A percentile compares a stretch with the other conserved stretches of the same genome.
These are phyloP conservation scores for Drosophila obscura DNA, from an alignment of 1,140 invertebrate genomes.

Conservation along the genomic window DNA sequence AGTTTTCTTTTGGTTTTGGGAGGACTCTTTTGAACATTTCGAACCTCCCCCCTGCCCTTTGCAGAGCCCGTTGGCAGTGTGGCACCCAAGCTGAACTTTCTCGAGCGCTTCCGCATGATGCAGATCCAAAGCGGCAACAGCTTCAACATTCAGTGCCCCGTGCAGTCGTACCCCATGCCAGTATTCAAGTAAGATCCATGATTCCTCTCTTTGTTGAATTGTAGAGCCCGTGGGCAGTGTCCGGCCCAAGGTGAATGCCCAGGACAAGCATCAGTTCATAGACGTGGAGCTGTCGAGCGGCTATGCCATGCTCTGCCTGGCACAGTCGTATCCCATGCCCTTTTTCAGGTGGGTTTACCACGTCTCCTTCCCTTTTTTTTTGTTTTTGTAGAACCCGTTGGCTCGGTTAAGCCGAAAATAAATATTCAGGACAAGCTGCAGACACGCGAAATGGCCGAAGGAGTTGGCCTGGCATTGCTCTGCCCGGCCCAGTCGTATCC, in stretches of 20 bases:
- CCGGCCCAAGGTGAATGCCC: conserved; percentile 87
- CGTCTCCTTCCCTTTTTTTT: conserved; percentile 16
- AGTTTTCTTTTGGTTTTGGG: not conserved
- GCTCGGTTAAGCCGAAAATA: conserved; percentile 89
- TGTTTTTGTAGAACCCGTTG: conserved; percentile 87
- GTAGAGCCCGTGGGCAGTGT: conserved; percentile 91
- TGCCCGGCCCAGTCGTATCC: conserved; percentile 89
- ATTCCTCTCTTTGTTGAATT: not conserved
- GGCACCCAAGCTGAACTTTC: conserved; percentile 85
- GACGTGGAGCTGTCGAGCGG: conserved; percentile 86
- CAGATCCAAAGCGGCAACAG: conserved; percentile 71
- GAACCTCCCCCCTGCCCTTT: conserved; percentile 1
- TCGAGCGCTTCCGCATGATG: conserved; percentile 83
- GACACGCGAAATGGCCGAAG: conserved; percentile 75
- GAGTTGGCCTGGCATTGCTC: conserved; percentile 85
- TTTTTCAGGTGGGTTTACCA: conserved; percentile 87
- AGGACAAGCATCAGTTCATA: conserved; percentile 85
- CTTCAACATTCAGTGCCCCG: conserved; percentile 87
- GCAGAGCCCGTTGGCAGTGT: conserved; percentile 84
- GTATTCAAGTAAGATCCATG: conserved; percentile 85
- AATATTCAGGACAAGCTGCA: conserved; percentile 85
- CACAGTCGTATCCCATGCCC: conserved; percentile 89
- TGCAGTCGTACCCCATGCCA: conserved; percentile 89
- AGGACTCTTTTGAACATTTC: not conserved
- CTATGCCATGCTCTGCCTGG: conserved; percentile 86